Evolutionary conservation across 2,888 invertebrate genomes (phyloP), one percentile per base, ranked within the genome.

Genomic region (Tinea semifulvella): DNA sequence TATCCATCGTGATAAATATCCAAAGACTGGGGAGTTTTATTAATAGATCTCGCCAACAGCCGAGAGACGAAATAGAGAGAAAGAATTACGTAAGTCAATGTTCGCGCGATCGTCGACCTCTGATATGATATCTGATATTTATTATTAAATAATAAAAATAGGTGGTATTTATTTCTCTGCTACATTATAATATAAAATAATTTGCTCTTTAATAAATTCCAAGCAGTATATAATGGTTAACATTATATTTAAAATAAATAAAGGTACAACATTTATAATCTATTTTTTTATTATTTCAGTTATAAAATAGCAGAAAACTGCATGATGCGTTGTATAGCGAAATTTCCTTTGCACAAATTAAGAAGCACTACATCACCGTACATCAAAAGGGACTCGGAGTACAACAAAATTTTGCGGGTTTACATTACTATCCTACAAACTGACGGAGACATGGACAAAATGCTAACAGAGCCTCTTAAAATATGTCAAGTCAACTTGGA

Each of bases 301-400:
- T 73, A 67, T 57, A 79, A 77, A 53, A 63, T 79, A 44, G 79
- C 77, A 0, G 79, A 79, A 49, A 66, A 71, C 10, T 72, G 73
- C 50, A 70, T 70, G 64, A 54, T 77, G 26, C 62, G 65, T 18
- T 79, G 75, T 52, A 48, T 74, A 16, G 58, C 60, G 0, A 69
- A 65, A 52, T 76, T 63, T 31, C 75, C 77, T 0, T 52, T 79
- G 0, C 70, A 77, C 56, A 68, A 66, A 43, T 53, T 79, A 19
- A 63, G 72, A 4, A 66, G 67, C 0, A 16, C 59, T 1, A 60
- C 60, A 43, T 64, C 65, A 0, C 65, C 75, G 0, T 74, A 61
- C 52, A 61, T 74, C 27, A 66, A 64, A 26, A 59, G 63, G 20
- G 55, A 46, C 14, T 73, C 73, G 0, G 61, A 65, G 7, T 50